Evolutionary conservation across 1,140 invertebrate species (phyloP).

Genomic region (Venustaconcha ellipsiformis): DNA sequence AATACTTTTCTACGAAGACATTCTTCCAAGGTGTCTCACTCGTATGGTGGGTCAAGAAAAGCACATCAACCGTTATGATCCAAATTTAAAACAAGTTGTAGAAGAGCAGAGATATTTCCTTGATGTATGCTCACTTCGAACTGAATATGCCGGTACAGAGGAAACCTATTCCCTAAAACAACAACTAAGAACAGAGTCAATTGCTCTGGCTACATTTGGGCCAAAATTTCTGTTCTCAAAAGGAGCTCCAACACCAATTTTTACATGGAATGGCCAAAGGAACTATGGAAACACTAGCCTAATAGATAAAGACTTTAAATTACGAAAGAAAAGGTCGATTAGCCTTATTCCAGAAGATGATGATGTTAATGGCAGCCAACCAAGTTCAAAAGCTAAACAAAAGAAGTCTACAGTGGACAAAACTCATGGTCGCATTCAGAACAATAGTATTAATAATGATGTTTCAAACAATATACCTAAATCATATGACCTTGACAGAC

Average conservation of each 20-base stretch:
- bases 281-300: neutral
- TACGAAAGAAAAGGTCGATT: neutral
- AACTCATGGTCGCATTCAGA: neutral
- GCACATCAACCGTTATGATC: conserved; percentile 21
- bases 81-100: conserved; percentile 8
- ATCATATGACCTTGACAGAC: too few species aligned
- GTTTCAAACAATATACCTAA: too few species aligned
- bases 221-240: conserved; percentile 1
- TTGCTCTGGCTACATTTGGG: neutral
- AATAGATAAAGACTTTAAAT: neutral
- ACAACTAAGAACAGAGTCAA: conserved; percentile 7
- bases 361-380: neutral
- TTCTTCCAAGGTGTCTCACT: conserved; percentile 10
- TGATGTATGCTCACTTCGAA: conserved; percentile 25
- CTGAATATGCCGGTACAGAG: conserved; percentile 26
- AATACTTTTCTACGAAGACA: conserved; percentile 43
- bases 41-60: conserved; percentile 20
- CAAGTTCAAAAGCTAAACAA: conserved; percentile 1
- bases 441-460: too few species aligned
- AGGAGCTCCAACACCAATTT: conserved; percentile 12
- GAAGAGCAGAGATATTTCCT: conserved; percentile 22
- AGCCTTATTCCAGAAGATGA: neutral
- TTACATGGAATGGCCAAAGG: conserved; percentile 1
- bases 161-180: conserved; percentile 23
- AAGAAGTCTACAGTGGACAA: conserved; percentile 11